Percentiles rank a stretch among this genome's conserved stretches.
Conservation (phyloP, 2,113 vertebrate species). For the Petromus typicus region DNA sequence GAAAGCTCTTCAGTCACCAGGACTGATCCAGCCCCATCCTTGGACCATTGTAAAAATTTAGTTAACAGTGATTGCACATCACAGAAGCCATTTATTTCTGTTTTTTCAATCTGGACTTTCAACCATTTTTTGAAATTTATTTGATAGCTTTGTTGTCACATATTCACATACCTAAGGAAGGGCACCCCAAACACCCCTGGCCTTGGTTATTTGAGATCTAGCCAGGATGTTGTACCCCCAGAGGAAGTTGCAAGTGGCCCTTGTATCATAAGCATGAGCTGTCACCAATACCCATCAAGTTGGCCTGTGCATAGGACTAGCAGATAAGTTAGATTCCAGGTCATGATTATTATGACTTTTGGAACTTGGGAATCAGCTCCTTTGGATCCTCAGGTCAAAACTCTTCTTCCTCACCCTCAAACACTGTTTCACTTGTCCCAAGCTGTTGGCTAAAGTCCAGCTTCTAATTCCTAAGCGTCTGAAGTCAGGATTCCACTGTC, state of each 20-base stretch:
- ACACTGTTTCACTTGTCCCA: background rate
- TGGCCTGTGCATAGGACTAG: background rate
- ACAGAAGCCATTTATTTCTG: background rate
- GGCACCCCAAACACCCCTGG: no score
- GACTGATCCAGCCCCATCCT: background rate
- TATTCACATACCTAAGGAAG: background rate
- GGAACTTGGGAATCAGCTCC: background rate
- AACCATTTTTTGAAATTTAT: background rate
- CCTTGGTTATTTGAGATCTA: background rate
- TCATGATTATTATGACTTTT: background rate
- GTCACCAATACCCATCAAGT: background rate
- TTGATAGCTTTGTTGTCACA: background rate
- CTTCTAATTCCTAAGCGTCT: background rate
- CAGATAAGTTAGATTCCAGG: background rate
- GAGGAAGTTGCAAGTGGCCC: background rate
- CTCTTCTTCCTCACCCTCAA: no score
- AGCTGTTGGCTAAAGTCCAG: background rate
- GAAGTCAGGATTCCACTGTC: background rate
- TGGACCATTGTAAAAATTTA: background rate
- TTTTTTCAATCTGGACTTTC: background rate
- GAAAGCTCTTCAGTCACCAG: background rate
- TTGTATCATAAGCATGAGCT: no score
- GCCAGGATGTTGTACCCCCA: background rate
- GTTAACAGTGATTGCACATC: background rate
- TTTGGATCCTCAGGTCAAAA: background rate